A percentile compares a stretch with the other conserved stretches of the same genome.
Conservation (phyloP, 1,140 invertebrate genomes). For the Mamestra configurata region DNA sequence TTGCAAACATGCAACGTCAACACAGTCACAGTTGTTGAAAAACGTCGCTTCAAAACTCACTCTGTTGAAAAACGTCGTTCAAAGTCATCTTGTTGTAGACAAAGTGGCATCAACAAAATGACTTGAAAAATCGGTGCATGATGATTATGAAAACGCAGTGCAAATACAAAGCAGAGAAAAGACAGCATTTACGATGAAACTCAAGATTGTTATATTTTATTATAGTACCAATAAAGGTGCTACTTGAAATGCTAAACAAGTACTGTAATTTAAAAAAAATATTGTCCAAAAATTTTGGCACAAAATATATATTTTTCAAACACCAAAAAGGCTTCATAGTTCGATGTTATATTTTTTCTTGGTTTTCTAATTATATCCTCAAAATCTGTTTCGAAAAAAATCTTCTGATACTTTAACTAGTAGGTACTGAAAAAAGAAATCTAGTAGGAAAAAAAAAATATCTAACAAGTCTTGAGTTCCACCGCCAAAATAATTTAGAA, state of each 20-base stretch:
- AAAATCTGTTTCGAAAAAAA: too few species aligned
- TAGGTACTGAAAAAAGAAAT: too few species aligned
- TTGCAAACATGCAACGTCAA: conserved; percentile 1
- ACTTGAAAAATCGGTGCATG: conserved; percentile 68
- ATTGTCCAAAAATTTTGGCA: too few species aligned
- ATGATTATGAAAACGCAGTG: conserved; percentile 85
- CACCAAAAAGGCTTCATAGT: too few species aligned
- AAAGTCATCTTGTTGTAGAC: conserved; percentile 6
- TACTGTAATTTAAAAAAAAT: too few species aligned
- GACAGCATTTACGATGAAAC: conserved; percentile 56
- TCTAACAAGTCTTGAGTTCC: conserved; percentile 60
- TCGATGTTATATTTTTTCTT: too few species aligned
- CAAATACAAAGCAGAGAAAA: conserved; percentile 64
- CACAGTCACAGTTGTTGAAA: not conserved
- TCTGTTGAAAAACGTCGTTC: not conserved
- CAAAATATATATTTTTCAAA: too few species aligned
- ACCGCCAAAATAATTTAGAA: conserved; percentile 39
- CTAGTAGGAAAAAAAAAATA: conserved; percentile 5
- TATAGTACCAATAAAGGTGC: too few species aligned
- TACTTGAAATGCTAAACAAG: too few species aligned
- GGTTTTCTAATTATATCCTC: too few species aligned
- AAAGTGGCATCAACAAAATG: conserved; percentile 4
- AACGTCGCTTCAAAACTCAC: not conserved
- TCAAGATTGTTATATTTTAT: conserved; percentile 52
- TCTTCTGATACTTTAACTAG: too few species aligned